phyloP scores from a whole-genome alignment of 2,888 invertebrate species.

The Eurytoma californica region DNA sequence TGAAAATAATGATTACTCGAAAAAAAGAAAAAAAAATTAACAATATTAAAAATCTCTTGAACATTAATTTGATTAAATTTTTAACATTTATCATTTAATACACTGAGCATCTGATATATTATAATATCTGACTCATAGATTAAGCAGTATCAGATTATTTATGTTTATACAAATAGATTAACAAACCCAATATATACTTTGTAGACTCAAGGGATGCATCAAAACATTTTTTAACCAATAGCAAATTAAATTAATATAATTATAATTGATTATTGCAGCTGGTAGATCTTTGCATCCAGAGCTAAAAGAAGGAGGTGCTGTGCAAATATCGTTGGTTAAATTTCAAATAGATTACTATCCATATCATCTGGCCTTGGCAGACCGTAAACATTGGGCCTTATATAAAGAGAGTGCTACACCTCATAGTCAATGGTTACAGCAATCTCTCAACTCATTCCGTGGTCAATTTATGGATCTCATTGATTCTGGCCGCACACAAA shows the following conservation, averaged over 20 bases:
- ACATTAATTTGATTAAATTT: too few species aligned
- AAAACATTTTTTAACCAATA: too few species aligned
- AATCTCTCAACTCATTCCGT: constrained; percentile 88
- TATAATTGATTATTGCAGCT: constrained; percentile 75
- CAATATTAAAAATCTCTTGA: too few species aligned
- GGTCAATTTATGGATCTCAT: constrained; percentile 85
- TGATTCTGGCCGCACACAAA: constrained; percentile 79
- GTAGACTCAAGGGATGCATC: too few species aligned
- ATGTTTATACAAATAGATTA: too few species aligned
- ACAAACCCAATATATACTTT: too few species aligned
- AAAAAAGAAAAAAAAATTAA: too few species aligned
- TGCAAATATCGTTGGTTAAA: constrained; percentile 92
- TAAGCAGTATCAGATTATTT: too few species aligned
- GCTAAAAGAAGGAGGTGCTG: constrained; percentile 91
- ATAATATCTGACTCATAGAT: too few species aligned
- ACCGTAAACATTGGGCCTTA: constrained; percentile 92
- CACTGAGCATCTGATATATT: too few species aligned
- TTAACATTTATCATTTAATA: too few species aligned
- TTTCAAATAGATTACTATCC: constrained; percentile 97
- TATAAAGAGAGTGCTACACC: constrained; percentile 86
- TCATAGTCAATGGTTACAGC: constrained; percentile 90
- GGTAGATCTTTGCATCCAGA: constrained; percentile 91
- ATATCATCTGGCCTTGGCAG: constrained; percentile 93
- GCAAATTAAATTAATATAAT: neutral
- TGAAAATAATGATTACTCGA: too few species aligned